Evolutionary conservation across 2,113 vertebrate genomes (phyloP).

Genomic region (Nothocercus nigrocapillus): DNA sequence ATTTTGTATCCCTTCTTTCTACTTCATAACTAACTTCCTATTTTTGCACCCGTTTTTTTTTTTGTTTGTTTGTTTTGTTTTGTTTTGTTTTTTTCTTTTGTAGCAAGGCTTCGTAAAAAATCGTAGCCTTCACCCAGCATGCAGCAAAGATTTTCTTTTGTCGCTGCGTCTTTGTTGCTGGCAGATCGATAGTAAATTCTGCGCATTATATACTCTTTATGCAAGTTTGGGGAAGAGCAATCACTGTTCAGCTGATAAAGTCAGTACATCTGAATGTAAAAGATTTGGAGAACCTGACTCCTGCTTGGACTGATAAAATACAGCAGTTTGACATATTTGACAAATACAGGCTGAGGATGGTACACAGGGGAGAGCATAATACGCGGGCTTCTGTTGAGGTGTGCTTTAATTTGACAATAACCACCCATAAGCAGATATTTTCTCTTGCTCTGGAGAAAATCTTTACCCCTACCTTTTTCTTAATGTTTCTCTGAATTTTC

Average conservation of each 20-base stretch:
- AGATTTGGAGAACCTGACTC: neutral
- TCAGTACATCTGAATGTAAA: neutral
- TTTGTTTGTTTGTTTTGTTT: neutral
- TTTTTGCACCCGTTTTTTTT: rapidly evolving
- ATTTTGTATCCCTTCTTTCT: neutral
- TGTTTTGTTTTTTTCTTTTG: neutral
- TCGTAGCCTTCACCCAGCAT: neutral
- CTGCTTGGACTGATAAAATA: neutral
- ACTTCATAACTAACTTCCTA: neutral
- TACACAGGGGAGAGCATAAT: neutral
- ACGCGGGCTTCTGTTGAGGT: neutral
- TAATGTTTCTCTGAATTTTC: neutral
- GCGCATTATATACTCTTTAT: neutral
- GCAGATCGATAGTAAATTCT: neutral
- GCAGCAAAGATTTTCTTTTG: neutral
- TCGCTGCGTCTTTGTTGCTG: neutral
- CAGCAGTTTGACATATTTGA: neutral
- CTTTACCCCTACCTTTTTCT: neutral
- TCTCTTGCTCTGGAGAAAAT: neutral
- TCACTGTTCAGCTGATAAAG: neutral
- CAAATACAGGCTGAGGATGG: neutral
- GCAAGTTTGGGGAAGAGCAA: neutral
- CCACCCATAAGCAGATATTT: neutral
- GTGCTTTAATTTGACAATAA: neutral
- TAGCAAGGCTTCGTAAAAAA: neutral